A percentile compares a stretch with the other conserved stretches of the same genome.
Conservation (phyloP, 2,113 vertebrate species). For the Anthoscopus minutus region DNA sequence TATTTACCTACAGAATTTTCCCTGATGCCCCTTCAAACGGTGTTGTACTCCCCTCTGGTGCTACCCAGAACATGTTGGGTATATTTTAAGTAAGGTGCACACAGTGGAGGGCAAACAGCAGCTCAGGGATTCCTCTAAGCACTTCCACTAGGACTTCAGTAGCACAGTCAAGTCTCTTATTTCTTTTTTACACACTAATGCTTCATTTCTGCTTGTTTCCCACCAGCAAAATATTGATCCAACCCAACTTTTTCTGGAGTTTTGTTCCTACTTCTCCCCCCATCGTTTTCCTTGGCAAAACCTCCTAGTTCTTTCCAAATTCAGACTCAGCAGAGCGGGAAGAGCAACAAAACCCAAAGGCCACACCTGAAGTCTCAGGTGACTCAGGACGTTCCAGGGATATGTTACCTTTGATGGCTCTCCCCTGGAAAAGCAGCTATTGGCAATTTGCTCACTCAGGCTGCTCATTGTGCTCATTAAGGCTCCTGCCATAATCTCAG, state of each 20-base stretch:
- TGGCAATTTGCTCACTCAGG: neutral
- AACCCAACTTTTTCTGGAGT: neutral
- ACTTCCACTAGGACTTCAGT: neutral
- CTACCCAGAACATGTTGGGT: fast-evolving
- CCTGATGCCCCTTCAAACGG: neutral
- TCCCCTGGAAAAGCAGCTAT: neutral
- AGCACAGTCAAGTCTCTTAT: neutral
- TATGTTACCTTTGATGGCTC: neutral
- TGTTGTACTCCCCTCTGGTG: neutral
- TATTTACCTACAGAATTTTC: neutral
- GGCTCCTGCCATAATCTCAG: neutral
- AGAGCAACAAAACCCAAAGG: neutral
- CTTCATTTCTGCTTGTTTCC: neutral
- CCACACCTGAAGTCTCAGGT: neutral
- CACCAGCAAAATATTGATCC: neutral
- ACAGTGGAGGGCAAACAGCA: neutral
- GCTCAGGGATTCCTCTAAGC: neutral
- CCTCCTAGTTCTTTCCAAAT: neutral
- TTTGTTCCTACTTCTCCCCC: neutral
- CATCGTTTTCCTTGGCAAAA: neutral
- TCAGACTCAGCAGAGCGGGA: neutral
- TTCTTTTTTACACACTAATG: neutral
- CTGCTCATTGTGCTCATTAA: too few species aligned
- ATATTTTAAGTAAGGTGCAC: neutral
- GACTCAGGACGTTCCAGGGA: neutral